A percentile compares a stretch with the other conserved stretches of the same genome.
Evolutionary conservation across 2,797 vertebrate genomes (phyloP).

Genomic region (Threskiornis aethiopicus): DNA sequence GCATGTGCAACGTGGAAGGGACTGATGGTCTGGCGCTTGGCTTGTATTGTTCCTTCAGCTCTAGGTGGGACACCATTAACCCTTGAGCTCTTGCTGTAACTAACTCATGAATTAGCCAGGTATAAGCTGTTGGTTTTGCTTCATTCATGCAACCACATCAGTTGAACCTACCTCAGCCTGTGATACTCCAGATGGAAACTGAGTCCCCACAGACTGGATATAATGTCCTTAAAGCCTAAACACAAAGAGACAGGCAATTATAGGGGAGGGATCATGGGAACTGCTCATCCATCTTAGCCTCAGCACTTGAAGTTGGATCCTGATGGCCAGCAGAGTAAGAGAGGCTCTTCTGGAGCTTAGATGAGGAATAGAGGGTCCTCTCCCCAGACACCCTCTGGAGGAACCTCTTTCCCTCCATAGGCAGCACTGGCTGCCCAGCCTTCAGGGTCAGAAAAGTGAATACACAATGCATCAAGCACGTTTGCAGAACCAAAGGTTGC

Average conservation of each 20-base stretch:
- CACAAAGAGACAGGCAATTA: not conserved
- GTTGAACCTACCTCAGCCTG: not conserved
- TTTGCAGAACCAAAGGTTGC: not conserved
- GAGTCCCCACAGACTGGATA: not conserved
- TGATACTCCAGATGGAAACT: not conserved
- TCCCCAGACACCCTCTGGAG: not conserved
- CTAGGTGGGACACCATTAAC: not conserved
- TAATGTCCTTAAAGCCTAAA: rapidly evolving
- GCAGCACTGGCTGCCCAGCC: not conserved
- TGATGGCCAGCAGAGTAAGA: not conserved
- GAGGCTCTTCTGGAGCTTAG: not conserved
- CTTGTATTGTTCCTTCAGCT: not conserved
- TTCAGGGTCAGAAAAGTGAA: not conserved
- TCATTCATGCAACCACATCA: rapidly evolving
- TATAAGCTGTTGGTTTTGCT: not conserved
- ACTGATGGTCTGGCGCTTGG: not conserved
- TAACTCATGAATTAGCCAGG: not conserved
- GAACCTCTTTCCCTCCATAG: not conserved
- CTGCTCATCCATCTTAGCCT: not conserved
- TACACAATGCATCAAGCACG: not conserved
- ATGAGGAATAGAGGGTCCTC: not conserved
- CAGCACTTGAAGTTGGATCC: not conserved
- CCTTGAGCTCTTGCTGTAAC: not conserved
- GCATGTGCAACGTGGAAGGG: not conserved
- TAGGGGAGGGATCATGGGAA: not conserved